phyloP scores from a whole-genome alignment of 1,140 invertebrate genomes.

The Plectrocnemia conspersa region DNA sequence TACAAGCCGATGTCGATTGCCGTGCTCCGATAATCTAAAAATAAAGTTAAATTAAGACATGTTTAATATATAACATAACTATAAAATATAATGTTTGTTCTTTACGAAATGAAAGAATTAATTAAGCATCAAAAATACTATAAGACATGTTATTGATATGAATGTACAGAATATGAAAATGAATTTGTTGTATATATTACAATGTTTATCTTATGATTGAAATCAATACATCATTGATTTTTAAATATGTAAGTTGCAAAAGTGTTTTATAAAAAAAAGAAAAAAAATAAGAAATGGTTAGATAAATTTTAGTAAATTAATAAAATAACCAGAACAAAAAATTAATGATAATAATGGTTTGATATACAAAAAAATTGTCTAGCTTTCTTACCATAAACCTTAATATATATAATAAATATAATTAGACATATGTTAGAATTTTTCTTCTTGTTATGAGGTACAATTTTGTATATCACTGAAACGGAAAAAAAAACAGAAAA shows the following conservation, averaged over 20 bases:
- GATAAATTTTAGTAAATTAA: not conserved
- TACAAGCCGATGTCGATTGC: slow-evolving; percentile 19
- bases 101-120: too few relatives aligned
- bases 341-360: too few relatives aligned
- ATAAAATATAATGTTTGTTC: not conserved
- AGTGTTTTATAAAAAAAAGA: not conserved
- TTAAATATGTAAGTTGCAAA: not conserved
- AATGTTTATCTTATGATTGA: not conserved
- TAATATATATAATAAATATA: too few relatives aligned
- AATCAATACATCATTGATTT: not conserved
- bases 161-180: not conserved
- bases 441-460: too few relatives aligned
- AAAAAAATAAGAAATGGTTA: not conserved
- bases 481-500: too few relatives aligned
- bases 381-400: not conserved
- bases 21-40: slow-evolving; percentile 13
- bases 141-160: not conserved
- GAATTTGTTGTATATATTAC: not conserved
- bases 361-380: not conserved
- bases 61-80: not conserved
- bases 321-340: too few relatives aligned
- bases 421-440: too few relatives aligned
- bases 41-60: too few relatives aligned
- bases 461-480: too few relatives aligned
- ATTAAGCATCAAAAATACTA: too few relatives aligned